phyloP scores from a whole-genome alignment of 2,113 vertebrate genomes.

The Panthera uncia region DNA sequence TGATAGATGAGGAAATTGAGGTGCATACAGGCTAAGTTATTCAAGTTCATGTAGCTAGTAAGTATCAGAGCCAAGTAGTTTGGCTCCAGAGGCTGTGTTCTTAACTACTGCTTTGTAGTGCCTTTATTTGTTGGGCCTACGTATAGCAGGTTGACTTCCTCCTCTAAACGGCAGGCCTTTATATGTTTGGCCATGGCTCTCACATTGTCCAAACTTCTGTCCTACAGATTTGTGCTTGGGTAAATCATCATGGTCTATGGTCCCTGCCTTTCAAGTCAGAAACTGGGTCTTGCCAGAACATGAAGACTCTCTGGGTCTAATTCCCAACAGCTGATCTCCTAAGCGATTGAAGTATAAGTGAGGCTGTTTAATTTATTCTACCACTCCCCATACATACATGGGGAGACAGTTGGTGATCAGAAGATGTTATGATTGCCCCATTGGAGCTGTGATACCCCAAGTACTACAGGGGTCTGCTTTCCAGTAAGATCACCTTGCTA shows the following conservation, averaged over 20 bases:
- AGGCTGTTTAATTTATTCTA: not conserved
- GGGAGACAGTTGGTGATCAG: not conserved
- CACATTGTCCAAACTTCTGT: not conserved
- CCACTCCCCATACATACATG: not conserved
- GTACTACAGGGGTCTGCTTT: not conserved
- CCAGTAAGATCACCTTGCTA: not conserved
- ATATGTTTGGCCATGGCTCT: not conserved
- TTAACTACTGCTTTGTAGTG: not conserved
- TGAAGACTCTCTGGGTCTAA: not conserved
- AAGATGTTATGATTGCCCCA: not conserved
- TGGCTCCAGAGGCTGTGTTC: not conserved
- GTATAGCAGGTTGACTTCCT: not conserved
- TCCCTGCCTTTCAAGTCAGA: slow-evolving; percentile 2
- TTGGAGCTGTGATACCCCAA: not conserved
- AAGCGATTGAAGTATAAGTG: not conserved
- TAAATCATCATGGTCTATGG: not conserved
- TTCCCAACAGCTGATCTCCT: not conserved
- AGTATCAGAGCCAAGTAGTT: not conserved
- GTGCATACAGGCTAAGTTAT: not conserved
- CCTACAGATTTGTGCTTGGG: not conserved
- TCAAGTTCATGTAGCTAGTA: not conserved
- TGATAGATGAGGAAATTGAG: not conserved
- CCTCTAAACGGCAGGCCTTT: not conserved
- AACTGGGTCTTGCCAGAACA: not conserved
- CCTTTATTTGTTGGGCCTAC: not conserved